Conservation (phyloP, 2,113 vertebrate species). For the Ursus arctos region DNA sequence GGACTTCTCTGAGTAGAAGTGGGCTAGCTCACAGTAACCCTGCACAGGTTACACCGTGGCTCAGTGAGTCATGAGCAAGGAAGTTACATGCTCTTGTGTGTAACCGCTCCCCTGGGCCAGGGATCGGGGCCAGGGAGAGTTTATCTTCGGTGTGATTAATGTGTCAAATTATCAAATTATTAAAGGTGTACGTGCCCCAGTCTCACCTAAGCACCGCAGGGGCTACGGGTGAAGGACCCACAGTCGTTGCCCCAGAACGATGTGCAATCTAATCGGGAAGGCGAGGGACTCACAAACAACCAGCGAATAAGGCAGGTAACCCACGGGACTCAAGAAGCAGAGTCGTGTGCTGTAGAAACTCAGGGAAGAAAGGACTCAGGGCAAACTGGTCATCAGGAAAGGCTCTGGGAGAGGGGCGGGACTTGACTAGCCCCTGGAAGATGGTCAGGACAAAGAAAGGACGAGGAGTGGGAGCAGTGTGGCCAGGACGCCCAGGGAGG, state of each 20-base stretch:
- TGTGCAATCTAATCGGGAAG: background rate
- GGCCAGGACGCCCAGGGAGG: too few species aligned
- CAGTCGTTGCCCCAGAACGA: background rate
- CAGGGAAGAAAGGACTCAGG: background rate
- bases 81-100: accelerated
- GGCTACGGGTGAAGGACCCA: background rate
- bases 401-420: accelerated
- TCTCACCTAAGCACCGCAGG: too few species aligned
- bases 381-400: background rate
- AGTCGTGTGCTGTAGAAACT: background rate
- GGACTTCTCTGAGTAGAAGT: background rate
- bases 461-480: background rate
- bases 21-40: background rate
- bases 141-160: too few species aligned
- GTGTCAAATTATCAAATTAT: background rate
- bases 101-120: background rate
- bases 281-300: background rate
- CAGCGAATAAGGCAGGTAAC: background rate
- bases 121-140: too few species aligned
- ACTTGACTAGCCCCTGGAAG: background rate
- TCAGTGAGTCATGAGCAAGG: background rate
- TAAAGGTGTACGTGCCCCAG: background rate
- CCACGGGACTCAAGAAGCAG: background rate
- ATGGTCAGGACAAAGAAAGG: background rate
- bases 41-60: accelerated